Evolutionary conservation across 2,113 vertebrate species (phyloP).

Genomic region (Oriolus oriolus): DNA sequence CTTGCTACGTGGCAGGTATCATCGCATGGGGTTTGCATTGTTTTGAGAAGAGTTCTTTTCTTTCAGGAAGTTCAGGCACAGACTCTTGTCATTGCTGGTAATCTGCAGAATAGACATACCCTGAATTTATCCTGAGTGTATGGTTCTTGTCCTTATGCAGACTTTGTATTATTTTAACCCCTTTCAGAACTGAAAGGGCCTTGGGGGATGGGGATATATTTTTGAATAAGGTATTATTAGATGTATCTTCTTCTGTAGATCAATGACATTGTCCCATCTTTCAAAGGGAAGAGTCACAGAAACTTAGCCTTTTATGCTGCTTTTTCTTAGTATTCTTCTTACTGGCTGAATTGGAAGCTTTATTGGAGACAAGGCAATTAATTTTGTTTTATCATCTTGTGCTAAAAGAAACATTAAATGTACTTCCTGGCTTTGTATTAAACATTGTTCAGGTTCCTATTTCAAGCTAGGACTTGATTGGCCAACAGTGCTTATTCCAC

Average conservation of each 20-base stretch:
- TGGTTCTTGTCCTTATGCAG: not conserved
- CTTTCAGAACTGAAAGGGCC: not conserved
- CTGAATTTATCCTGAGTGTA: not conserved
- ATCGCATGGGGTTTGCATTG: rapidly evolving
- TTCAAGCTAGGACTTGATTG: rapidly evolving
- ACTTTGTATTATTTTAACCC: not conserved
- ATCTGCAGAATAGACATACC: not conserved
- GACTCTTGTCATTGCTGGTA: not conserved
- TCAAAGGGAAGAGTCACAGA: not conserved
- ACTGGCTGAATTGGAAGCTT: not conserved
- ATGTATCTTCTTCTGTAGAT: not conserved
- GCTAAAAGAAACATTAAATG: not conserved
- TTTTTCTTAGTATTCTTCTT: not conserved
- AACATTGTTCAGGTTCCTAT: not conserved
- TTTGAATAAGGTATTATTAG: not conserved
- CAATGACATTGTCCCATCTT: not conserved
- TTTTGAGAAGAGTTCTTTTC: not conserved
- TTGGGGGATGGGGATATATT: not conserved
- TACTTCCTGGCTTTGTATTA: not conserved
- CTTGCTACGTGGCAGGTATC: rapidly evolving
- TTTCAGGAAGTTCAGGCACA: not conserved
- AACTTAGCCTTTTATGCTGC: not conserved
- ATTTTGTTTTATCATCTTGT: not conserved
- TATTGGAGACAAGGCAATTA: not conserved
- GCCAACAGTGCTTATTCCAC: not conserved